Evolutionary conservation across 2,888 invertebrate genomes (phyloP), one percentile per base, ranked within the genome.

Genomic region (Mesorhabditis sp.): DNA sequence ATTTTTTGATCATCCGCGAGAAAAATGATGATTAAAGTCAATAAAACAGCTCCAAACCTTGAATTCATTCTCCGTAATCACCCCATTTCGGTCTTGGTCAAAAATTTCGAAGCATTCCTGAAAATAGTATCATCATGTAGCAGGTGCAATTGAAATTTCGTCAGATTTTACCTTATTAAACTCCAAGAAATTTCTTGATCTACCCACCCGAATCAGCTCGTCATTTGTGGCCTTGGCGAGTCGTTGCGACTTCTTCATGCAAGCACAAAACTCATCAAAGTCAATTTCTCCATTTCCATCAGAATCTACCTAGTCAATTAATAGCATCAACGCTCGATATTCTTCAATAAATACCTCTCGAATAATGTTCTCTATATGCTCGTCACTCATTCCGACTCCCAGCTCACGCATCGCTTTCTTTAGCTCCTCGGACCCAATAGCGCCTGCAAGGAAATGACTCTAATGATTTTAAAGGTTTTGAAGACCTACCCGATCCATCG

Each of bases 201-300:
- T 13, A n/a, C n/a, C n/a, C 58, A 50, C 58, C 1, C 73, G 69
- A 61, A 77, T 76, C 43, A 85, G 73, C 67, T 86, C 85, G 61
- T 85, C 86, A 67, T 86, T 85, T 10, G 82, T 80, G 10, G 74
- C 72, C 67, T 78, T 80, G 42, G 78, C 82, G 43, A 81, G 75
- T 63, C 75, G 81, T 70, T 85, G 85, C 62, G 82, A 82, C 67
- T 80, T 80, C 71, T 86, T 85, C 83, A 85, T 82, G 72, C 86
- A 86, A 5, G 79, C 82, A 70, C 85, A 85, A 72, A 85, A 85
- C 70, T 85, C 85, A n/a, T 82, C 82, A 68, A 85, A 85, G 68
- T 85, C 85, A 64, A 85, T 86, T 69, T 86, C 85, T 4, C 85
- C 85, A 63, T 85, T 85, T 0, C 85, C 85, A 72, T 85, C 85